Base-by-base conservation (phyloP, 1,140 invertebrate genomes). In the Chrysoperla carnea region DNA sequence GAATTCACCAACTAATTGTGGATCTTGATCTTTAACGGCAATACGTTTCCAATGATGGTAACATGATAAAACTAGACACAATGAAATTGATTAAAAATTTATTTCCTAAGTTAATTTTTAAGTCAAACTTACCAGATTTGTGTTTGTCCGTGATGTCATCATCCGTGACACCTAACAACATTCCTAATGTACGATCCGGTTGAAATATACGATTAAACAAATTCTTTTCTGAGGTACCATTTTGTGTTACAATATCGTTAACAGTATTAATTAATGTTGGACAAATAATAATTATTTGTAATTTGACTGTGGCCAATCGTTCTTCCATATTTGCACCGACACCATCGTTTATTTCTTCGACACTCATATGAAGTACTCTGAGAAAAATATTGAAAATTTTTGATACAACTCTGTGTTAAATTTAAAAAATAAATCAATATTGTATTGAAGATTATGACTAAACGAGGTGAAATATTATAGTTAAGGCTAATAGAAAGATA, bases 241-340 rank as follows among this genome's bases (percentile, higher is more conserved):
- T 23, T 3, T 23, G 17, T 23, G 17, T 23, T 23, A 23, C 17
- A 29, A 61, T 56, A 29, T 70, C 72, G 9, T 68, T 56, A 11
- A 79, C 63, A 29, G 75, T 70, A 4, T 75, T 68, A 40, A 84
- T 55, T 17, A 88, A 66, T 8, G 69, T 66, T 0, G 84, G 84
- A 54, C 84, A 87, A 6, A 87, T 53, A 6, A 89, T 76, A 6
- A 87, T 67, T 35, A 89, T 76, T 56, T 86, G 82, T 7, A 86
- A 59, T 42, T 79, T 76, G 6, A 80, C 68, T 48, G 68, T 67
- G 39, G 69, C 57, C 39, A 81, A 61, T 52, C 69, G 68, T n/a
- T 77, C 68, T 17, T 72, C 50, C 48, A 69, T 63, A 8, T 65
- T 61, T 38, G 72, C 66, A 4, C 67, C 57, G 33, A 72, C 49